These are phyloP conservation scores for Hemicrepidius hirtus DNA, from an alignment of 2,888 invertebrate species.

Conservation along the genomic window DNA sequence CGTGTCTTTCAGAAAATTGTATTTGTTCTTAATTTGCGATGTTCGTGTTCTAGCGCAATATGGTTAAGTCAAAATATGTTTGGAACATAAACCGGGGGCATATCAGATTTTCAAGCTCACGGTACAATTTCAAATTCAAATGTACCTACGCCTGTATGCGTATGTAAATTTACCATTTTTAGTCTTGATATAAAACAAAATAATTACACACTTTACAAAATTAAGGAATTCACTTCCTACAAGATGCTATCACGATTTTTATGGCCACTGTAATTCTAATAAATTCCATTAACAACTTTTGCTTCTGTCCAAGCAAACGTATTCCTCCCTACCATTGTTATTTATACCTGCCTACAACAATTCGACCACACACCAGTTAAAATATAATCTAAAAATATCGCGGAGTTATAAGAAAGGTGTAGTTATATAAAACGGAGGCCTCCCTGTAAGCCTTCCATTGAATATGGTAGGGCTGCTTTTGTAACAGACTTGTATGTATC, in stretches of 20 bases:
- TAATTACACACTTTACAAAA: constrained; percentile 1
- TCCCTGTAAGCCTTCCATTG: constrained; percentile 38
- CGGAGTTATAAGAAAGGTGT: constrained; percentile 28
- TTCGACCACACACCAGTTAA: constrained; percentile 32
- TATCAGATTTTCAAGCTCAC: constrained; percentile 3
- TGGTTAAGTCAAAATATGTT: neutral
- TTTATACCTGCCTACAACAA: constrained; percentile 27
- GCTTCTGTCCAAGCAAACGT: constrained; percentile 10
- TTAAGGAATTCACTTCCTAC: constrained; percentile 7
- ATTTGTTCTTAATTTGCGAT: constrained; percentile 6
- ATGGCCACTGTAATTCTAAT: constrained; percentile 18
- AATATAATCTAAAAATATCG: constrained; percentile 36
- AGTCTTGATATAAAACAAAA: neutral
- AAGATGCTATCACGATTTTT: neutral
- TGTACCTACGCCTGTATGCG: neutral
- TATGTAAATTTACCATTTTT: constrained; percentile 6
- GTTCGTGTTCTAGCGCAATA: constrained; percentile 6
- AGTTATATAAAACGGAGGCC: constrained; percentile 27
- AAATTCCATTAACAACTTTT: constrained; percentile 30
- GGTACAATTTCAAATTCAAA: constrained; percentile 6
- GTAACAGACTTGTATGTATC: constrained; percentile 28
- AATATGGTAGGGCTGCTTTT: constrained; percentile 30
- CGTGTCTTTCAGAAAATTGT: neutral
- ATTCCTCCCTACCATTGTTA: constrained; percentile 33
- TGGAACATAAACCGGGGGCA: neutral